These are phyloP conservation scores for Drosophila lutescens DNA, from an alignment of 2,888 invertebrate genomes.

Conservation along the genomic window DNA sequence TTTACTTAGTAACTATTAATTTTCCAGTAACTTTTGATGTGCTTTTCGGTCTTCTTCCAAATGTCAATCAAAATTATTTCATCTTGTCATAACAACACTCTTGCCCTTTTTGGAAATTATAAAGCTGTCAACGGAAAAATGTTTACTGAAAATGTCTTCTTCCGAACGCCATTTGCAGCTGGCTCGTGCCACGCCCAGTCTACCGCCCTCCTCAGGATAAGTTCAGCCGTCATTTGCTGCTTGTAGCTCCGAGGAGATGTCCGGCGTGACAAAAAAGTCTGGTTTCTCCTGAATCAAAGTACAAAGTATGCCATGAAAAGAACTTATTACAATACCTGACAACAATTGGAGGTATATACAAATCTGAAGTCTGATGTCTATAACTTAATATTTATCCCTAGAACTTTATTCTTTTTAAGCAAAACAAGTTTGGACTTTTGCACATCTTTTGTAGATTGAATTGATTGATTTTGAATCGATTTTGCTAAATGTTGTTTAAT, in stretches of 20 bases:
- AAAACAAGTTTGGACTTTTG: too few relatives aligned
- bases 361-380: too few relatives aligned
- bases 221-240: slow-evolving; percentile 1
- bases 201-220: background rate
- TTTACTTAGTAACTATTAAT: background rate
- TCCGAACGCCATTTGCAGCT: background rate
- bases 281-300: too few relatives aligned
- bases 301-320: too few relatives aligned
- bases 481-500: too few relatives aligned
- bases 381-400: too few relatives aligned
- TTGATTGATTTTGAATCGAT: too few relatives aligned
- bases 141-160: background rate
- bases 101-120: background rate
- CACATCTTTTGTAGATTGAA: too few relatives aligned
- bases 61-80: background rate
- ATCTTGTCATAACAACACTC: background rate
- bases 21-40: background rate
- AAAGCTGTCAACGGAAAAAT: background rate
- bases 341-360: too few relatives aligned
- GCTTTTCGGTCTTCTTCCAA: too few relatives aligned
- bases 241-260: background rate
- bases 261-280: background rate
- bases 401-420: too few relatives aligned
- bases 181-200: background rate
- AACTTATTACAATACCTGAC: too few relatives aligned